Evolutionary conservation across 2,888 invertebrate species (phyloP).

Genomic region (Opisthograptis luteolata): DNA sequence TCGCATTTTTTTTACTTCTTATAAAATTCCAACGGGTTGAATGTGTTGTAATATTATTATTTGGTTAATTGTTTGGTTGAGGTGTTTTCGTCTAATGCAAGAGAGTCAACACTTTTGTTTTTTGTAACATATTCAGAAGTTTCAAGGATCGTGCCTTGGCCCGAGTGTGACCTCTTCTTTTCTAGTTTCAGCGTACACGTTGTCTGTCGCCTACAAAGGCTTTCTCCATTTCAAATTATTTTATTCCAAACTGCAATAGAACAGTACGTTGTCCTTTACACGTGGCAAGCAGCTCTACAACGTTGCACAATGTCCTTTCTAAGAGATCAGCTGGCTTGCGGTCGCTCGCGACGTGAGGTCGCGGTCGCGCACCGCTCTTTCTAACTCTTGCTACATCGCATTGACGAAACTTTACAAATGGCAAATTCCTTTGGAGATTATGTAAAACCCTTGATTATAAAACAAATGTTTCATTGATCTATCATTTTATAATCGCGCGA

Average conservation of each 20-base stretch:
- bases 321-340: conserved; percentile 53
- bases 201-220: too few relatives aligned
- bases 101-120: too few relatives aligned
- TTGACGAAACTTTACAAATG: conserved; percentile 25
- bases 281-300: conserved; percentile 9
- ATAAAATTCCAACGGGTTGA: too few relatives aligned
- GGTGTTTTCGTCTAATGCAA: too few relatives aligned
- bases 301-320: conserved; percentile 53
- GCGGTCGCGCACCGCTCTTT: conserved; percentile 56
- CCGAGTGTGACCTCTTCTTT: conserved; percentile 1
- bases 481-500: too few relatives aligned
- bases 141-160: too few relatives aligned
- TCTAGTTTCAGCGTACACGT: neutral
- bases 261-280: conserved; percentile 38
- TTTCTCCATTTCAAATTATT: neutral
- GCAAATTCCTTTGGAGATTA: neutral
- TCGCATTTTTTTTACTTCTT: too few relatives aligned
- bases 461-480: too few relatives aligned
- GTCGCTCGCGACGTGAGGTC: conserved; percentile 54
- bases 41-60: too few relatives aligned
- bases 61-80: too few relatives aligned
- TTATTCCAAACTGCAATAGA: neutral
- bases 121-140: neutral
- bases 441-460: too few relatives aligned
- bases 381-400: conserved; percentile 42